These are phyloP conservation scores for Sebastes diaconus DNA, from an alignment of 2,797 vertebrate genomes.

Conservation along the genomic window DNA sequence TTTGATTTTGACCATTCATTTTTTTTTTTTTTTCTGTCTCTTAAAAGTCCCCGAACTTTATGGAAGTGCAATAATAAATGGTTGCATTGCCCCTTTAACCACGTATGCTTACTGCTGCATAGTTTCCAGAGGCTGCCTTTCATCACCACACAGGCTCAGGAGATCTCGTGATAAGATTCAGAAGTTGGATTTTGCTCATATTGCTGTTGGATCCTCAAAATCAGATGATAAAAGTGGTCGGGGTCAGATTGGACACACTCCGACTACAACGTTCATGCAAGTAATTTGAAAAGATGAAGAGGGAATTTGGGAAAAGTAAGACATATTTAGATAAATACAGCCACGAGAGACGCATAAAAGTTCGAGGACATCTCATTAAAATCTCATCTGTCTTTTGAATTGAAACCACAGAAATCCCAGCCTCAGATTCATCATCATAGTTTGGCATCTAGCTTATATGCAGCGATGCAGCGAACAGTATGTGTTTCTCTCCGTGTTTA, in stretches of 20 bases:
- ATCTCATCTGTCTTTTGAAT: not conserved
- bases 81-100: slow-evolving; percentile 1
- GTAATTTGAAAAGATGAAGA: not conserved
- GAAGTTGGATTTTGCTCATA: not conserved
- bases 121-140: not conserved
- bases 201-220: not conserved
- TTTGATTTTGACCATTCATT: not conserved
- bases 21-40: not conserved
- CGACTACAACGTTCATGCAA: not conserved
- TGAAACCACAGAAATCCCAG: slow-evolving; percentile 13
- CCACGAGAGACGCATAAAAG: not conserved
- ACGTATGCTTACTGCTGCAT: not conserved
- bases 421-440: not conserved
- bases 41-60: not conserved
- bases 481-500: slow-evolving; percentile 21
- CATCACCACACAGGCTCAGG: not conserved
- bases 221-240: not conserved
- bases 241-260: not conserved
- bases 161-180: not conserved
- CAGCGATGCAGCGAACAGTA: not conserved
- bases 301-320: not conserved
- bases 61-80: not conserved
- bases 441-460: not conserved
- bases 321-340: slow-evolving; percentile 8
- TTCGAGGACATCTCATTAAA: not conserved